Evolutionary conservation across 2,888 invertebrate genomes (phyloP).

Genomic region (Macrophya annulata): DNA sequence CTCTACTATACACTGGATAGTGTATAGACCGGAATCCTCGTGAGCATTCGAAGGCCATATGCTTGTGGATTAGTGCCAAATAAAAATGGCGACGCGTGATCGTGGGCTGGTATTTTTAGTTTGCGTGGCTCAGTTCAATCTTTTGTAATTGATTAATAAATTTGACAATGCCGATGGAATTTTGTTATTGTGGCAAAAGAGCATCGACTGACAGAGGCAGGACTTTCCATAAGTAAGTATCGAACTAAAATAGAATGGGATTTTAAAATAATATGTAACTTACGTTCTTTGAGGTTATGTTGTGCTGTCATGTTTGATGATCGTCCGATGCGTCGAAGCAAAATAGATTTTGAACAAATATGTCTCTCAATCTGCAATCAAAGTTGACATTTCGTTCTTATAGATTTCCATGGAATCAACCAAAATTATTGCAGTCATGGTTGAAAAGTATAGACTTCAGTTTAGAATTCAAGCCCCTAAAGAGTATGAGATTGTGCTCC

Average conservation of each 20-base stretch:
- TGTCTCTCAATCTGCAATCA: conserved; percentile 28
- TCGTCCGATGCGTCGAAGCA: neutral
- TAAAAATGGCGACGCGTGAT: conserved; percentile 40
- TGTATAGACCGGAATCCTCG: conserved; percentile 35
- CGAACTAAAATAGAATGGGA: conserved; percentile 36
- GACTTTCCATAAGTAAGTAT: conserved; percentile 47
- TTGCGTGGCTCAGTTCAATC: too few relatives aligned
- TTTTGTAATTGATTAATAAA: neutral
- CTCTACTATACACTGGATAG: conserved; percentile 47
- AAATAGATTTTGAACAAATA: conserved; percentile 32
- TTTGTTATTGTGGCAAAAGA: conserved; percentile 42
- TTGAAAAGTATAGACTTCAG: conserved; percentile 17
- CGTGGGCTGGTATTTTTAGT: neutral
- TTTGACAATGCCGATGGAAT: conserved; percentile 42
- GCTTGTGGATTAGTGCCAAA: conserved; percentile 24
- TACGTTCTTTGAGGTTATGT: conserved; percentile 28
- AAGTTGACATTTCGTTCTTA: neutral
- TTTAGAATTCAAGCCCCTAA: neutral
- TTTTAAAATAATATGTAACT: conserved; percentile 32
- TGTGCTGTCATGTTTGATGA: conserved; percentile 33
- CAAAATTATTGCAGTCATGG: conserved; percentile 24
- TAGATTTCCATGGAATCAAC: conserved; percentile 18
- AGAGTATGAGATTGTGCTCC: conserved; percentile 32
- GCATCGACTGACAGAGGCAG: conserved; percentile 36
- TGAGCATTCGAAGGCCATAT: conserved; percentile 37